Evolutionary conservation across 2,797 vertebrate genomes (phyloP).

Genomic region (Poecile montanus): DNA sequence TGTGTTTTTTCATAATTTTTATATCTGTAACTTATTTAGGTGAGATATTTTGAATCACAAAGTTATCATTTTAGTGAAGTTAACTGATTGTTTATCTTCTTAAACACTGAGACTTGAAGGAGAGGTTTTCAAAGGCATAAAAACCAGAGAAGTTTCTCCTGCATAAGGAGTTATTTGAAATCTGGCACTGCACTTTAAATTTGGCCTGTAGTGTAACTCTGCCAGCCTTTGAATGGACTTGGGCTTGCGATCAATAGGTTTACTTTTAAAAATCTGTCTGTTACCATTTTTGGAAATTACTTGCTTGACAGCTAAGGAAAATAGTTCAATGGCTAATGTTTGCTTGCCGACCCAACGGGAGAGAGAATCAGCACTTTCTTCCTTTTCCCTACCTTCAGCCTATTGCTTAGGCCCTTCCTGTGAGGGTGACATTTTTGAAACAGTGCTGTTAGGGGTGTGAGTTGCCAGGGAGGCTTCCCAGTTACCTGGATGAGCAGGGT

Average conservation of each 20-base stretch:
- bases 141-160: not conserved
- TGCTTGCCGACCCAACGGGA: not conserved
- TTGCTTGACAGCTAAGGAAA: not conserved
- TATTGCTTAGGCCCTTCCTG: not conserved
- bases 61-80: not conserved
- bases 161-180: not conserved
- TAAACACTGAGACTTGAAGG: not conserved
- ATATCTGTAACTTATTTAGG: not conserved
- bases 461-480: not conserved
- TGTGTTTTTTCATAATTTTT: not conserved
- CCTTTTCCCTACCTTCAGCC: not conserved
- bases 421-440: not conserved
- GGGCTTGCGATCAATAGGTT: not conserved
- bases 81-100: not conserved
- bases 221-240: not conserved
- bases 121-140: not conserved
- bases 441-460: not conserved
- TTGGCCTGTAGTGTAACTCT: not conserved
- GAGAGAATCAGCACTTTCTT: fast-evolving
- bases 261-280: not conserved
- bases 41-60: not conserved
- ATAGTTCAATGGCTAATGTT: not conserved
- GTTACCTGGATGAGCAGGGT: fast-evolving
- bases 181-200: not conserved
- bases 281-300: not conserved